A percentile compares a stretch with the other conserved stretches of the same genome.
phyloP scores from a whole-genome alignment of 2,888 invertebrate species.

The Cosmia trapezina region DNA sequence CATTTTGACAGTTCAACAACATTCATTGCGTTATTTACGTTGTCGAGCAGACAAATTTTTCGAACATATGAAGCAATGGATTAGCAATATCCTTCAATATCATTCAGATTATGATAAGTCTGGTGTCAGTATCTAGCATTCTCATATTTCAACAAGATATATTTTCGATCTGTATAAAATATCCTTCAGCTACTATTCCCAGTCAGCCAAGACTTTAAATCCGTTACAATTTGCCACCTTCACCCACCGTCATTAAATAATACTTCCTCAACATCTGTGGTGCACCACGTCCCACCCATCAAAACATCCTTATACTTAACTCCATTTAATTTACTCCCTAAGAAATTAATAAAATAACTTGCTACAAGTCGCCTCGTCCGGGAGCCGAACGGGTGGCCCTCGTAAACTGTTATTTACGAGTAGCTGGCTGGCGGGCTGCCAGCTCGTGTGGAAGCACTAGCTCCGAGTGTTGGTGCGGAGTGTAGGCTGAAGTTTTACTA shows the following conservation, averaged over 20 bases:
- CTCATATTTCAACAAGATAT: no score
- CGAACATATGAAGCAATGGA: no score
- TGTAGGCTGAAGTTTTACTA: constrained; percentile 29
- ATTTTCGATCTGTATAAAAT: no score
- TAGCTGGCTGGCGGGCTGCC: constrained; percentile 47
- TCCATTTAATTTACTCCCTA: constrained; percentile 55
- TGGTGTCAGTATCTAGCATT: no score
- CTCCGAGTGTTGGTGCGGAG: constrained; percentile 31
- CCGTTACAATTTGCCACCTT: not conserved
- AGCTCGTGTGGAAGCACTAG: constrained; percentile 42
- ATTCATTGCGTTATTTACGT: no score
- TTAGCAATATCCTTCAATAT: no score
- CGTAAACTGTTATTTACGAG: constrained; percentile 64
- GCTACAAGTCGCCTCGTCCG: constrained; percentile 54
- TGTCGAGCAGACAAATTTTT: no score
- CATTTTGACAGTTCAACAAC: no score
- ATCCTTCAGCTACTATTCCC: no score
- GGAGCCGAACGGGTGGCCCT: constrained; percentile 60
- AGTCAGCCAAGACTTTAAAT: no score
- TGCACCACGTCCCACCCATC: constrained; percentile 14
- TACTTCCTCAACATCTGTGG: not conserved
- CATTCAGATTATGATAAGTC: no score
- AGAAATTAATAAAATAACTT: constrained; percentile 65
- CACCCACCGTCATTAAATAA: not conserved
- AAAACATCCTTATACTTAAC: constrained; percentile 40